Conservation (phyloP, 1,140 invertebrate genomes). For the Pogonognathellus flavescens region DNA sequence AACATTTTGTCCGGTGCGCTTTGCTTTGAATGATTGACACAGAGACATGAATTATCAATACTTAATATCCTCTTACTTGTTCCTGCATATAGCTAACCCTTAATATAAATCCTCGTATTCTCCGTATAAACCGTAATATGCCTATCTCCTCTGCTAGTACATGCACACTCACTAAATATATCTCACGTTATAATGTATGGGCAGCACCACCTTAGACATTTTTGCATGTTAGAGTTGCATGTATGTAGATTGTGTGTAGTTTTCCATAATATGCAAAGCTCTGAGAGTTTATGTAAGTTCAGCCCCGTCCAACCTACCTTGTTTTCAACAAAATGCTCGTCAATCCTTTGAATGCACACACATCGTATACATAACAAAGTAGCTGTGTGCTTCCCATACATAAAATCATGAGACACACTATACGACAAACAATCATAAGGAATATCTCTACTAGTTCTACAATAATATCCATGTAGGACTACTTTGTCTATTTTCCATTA, state of each 20-base stretch:
- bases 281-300: constrained; percentile 1
- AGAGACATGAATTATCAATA: constrained; percentile 51
- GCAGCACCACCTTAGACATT: too few relatives aligned
- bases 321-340: constrained; percentile 7
- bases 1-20: constrained; percentile 51
- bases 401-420: not conserved
- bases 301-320: constrained; percentile 33
- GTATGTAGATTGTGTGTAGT: not conserved
- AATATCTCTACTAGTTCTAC: not conserved
- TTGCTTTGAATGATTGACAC: constrained; percentile 50
- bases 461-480: not conserved
- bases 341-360: constrained; percentile 25
- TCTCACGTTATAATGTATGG: not conserved
- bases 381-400: not conserved
- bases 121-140: not conserved
- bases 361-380: constrained; percentile 41
- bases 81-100: not conserved
- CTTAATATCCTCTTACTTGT: constrained; percentile 18
- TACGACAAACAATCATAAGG: not conserved
- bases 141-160: not conserved
- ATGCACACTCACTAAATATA: not conserved
- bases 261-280: not conserved
- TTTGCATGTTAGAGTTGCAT: too few relatives aligned
- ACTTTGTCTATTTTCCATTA: not conserved
- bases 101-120: not conserved